These are phyloP conservation scores for Tenodera sinensis DNA, from an alignment of 2,888 invertebrate genomes.

Conservation along the genomic window DNA sequence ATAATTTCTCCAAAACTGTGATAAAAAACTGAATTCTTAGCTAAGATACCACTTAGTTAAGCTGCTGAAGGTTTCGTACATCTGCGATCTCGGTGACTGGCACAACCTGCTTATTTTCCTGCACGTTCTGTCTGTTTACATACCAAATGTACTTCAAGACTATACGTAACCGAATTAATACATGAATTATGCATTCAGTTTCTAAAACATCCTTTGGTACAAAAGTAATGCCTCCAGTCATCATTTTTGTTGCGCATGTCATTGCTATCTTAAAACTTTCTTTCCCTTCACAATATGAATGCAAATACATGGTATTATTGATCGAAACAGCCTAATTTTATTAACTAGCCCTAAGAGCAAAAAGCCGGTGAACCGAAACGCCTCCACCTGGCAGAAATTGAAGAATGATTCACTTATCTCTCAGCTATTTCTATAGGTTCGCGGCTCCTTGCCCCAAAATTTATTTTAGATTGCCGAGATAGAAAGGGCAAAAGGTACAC, in stretches of 20 bases:
- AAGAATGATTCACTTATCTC: background rate
- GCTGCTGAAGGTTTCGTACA: too few relatives aligned
- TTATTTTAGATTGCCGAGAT: background rate
- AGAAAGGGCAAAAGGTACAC: too few relatives aligned
- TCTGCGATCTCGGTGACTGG: too few relatives aligned
- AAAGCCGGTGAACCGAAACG: background rate
- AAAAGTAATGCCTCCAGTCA: background rate
- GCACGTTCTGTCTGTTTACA: too few relatives aligned
- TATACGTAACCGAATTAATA: too few relatives aligned
- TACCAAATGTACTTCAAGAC: too few relatives aligned
- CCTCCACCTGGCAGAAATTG: background rate
- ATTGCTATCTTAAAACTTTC: background rate
- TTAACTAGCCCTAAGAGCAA: background rate
- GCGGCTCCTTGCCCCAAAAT: background rate
- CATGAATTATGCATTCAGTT: too few relatives aligned
- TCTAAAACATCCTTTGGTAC: background rate
- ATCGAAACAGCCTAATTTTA: background rate
- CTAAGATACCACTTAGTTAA: too few relatives aligned
- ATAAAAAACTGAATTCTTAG: too few relatives aligned
- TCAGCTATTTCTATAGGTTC: background rate
- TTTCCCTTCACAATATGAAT: background rate
- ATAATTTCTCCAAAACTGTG: too few relatives aligned
- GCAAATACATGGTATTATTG: background rate
- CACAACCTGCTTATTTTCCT: too few relatives aligned
- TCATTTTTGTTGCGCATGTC: background rate